Evolutionary conservation across 2,113 vertebrate species (phyloP), one percentile per base, ranked within the genome.

Genomic region (Scytalopus superciliaris): DNA sequence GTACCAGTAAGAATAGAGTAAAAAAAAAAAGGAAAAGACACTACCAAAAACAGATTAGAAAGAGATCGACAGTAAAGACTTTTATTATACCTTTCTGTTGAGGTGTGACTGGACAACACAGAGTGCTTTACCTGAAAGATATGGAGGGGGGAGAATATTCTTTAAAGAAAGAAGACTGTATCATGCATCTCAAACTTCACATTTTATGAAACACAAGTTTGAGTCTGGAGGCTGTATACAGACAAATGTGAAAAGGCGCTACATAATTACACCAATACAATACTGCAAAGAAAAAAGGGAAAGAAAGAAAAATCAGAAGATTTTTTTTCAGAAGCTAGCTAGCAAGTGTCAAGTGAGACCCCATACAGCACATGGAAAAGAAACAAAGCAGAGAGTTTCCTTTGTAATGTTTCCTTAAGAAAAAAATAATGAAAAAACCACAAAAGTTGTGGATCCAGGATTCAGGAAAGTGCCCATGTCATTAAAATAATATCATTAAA

Each of bases 91-190:
- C 98, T 99, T 98, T 99, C 98, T 89, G 94, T 93, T 94, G 96
- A 92, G 94, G 92, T 97, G 84, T 97, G 98, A 97, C 98, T 98
- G 77, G 98, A 97, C 89, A 98, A 96, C 94, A 98, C 90, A 78
- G 98, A 95, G 70, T 98, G 97, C 97, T 98, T 99, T 89, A 99
- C 96, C 99, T 99, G 97, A 69, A 97, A 98, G 89, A 94, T 50
- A 96, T 60, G 60, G 24, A 45, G 92, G 39, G 73, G 39, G 76
- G 12, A 92, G 75, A 90, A 73, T 16, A 93, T 49, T 81, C 49
- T 94, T 97, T 83, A 89, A 81, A 93, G 68, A 19, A 88, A 73
- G 30, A 79, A 25, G 35, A 81, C 10, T 50, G 27, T 28, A 84
- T 31, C 56, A 59, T 30, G 49, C 69, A 90, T 73, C 69, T 96